Percentiles rank a stretch among this genome's conserved stretches.
Evolutionary conservation across 2,888 invertebrate species (phyloP).

Genomic region (Dynastes maya): DNA sequence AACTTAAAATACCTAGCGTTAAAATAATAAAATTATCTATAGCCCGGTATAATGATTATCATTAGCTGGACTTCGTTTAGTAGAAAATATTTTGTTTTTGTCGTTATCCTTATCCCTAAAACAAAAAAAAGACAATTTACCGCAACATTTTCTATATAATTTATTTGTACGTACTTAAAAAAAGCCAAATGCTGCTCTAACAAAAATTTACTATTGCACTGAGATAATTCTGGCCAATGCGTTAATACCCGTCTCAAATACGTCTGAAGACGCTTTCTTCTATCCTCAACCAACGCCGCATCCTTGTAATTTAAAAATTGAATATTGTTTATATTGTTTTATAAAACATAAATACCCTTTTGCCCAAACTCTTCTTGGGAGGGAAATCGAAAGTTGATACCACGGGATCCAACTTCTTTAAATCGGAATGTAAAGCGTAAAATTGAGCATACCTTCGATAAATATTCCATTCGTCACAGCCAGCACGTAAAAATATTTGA

Average conservation of each 20-base stretch:
- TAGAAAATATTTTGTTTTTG: conserved; percentile 61
- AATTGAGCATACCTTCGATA: conserved; percentile 96
- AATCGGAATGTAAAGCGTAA: conserved; percentile 85
- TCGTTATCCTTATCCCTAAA: conserved; percentile 66
- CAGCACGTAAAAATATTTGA: conserved; percentile 85
- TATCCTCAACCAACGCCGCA: conserved; percentile 88
- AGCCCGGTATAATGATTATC: conserved; percentile 68
- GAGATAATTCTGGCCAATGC: conserved; percentile 84
- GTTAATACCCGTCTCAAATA: conserved; percentile 90
- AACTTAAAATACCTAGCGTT: conserved; percentile 28
- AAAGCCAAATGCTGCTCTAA: conserved; percentile 89
- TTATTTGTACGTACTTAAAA: conserved; percentile 78
- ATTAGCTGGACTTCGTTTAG: conserved; percentile 59
- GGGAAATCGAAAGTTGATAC: conserved; percentile 92
- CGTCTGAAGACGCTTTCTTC: conserved; percentile 87
- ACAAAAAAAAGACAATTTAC: conserved; percentile 38
- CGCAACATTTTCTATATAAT: too few relatives aligned
- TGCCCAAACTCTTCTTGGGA: conserved; percentile 94
- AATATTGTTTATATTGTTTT: background rate
- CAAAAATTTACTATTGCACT: conserved; percentile 83
- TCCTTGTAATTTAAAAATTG: conserved; percentile 72
- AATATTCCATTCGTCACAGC: conserved; percentile 96
- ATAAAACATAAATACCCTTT: conserved; percentile 77
- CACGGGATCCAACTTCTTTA: conserved; percentile 87
- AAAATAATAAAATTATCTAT: conserved; percentile 56